A percentile compares a stretch with the other conserved stretches of the same genome.
Evolutionary conservation across 2,797 vertebrate species (phyloP).

Genomic region (Cyclopterus lumpus): DNA sequence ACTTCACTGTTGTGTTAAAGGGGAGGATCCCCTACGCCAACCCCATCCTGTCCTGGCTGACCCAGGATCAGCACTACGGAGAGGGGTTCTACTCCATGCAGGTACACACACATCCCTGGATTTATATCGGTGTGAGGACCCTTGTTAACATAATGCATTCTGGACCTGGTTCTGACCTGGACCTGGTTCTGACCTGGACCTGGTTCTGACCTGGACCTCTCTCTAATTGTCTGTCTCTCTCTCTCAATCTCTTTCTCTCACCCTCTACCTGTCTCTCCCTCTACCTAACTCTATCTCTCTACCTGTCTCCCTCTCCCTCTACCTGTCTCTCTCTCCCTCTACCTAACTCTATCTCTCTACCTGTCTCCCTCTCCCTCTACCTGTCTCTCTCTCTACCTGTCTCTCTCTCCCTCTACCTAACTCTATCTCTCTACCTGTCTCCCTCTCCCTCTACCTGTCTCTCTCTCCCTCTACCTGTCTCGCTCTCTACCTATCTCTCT

Average conservation of each 20-base stretch:
- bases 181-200: too few relatives aligned
- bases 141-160: too few relatives aligned
- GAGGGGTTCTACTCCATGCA: constrained; percentile 90
- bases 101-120: constrained; percentile 72
- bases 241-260: too few relatives aligned
- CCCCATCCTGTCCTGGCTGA: constrained; percentile 90
- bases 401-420: too few relatives aligned
- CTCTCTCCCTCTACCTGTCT: too few relatives aligned
- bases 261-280: neutral
- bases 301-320: neutral
- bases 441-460: constrained; percentile 5
- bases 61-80: constrained; percentile 90
- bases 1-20: constrained; percentile 25
- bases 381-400: constrained; percentile 2
- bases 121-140: too few relatives aligned
- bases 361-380: constrained; percentile 7
- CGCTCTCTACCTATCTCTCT: too few relatives aligned
- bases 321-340: too few relatives aligned
- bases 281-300: constrained; percentile 17
- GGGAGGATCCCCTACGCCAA: constrained; percentile 83
- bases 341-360: too few relatives aligned
- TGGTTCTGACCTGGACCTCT: too few relatives aligned
- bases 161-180: too few relatives aligned
- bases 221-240: too few relatives aligned
- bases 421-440: neutral